A percentile compares a stretch with the other conserved stretches of the same genome.
Evolutionary conservation across 2,113 vertebrate species (phyloP).

Genomic region (Crypturellus undulatus): DNA sequence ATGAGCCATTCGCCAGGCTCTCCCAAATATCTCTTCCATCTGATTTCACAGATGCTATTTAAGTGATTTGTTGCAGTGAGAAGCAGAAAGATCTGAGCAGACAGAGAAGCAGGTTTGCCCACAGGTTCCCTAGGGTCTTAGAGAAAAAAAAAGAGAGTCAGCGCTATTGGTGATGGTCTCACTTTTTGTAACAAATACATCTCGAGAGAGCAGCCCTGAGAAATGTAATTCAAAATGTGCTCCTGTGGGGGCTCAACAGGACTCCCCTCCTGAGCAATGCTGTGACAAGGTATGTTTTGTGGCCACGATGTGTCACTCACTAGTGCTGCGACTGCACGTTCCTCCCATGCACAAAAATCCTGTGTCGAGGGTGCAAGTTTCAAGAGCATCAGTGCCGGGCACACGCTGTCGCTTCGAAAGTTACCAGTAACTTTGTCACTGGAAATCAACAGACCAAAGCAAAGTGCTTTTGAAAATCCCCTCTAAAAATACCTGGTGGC

Average conservation of each 20-base stretch:
- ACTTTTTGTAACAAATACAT: neutral
- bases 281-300: neutral
- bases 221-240: neutral
- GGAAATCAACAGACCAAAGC: neutral
- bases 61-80: neutral
- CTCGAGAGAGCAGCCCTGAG: neutral
- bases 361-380: neutral
- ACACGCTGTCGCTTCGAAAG: neutral
- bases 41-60: neutral
- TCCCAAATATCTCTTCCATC: neutral
- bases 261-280: neutral
- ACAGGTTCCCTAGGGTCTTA: neutral
- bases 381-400: neutral
- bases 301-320: neutral
- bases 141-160: neutral
- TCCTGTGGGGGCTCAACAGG: neutral
- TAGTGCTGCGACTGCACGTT: neutral
- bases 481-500: conserved; percentile 14
- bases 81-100: neutral
- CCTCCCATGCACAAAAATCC: neutral
- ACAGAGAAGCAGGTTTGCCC: neutral
- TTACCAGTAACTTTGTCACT: neutral
- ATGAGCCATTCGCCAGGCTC: neutral
- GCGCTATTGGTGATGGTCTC: neutral
- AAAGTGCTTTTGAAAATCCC: neutral